Percentiles rank a stretch among this genome's conserved stretches.
These are phyloP conservation scores for Epicampocera succincta DNA, from an alignment of 2,888 invertebrate species.

Conservation along the genomic window DNA sequence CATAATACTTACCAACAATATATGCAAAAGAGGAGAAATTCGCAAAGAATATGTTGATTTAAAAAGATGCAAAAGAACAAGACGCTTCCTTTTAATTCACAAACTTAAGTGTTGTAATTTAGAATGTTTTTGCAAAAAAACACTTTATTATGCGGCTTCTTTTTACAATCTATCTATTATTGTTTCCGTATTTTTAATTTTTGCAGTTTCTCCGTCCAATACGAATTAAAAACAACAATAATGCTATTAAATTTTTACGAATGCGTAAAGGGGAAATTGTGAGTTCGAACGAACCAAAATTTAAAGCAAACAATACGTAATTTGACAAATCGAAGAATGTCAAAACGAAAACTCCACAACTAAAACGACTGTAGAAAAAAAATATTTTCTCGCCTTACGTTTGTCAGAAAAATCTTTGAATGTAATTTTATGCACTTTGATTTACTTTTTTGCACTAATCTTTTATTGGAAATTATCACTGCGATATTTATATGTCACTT, in stretches of 20 bases:
- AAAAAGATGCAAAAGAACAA: neutral
- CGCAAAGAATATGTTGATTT: constrained; percentile 1
- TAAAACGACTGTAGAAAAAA: constrained; percentile 57
- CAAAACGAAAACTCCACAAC: constrained; percentile 61
- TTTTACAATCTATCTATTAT: constrained; percentile 48
- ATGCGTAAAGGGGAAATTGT: constrained; percentile 58
- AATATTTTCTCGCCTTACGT: constrained; percentile 62
- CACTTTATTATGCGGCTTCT: constrained; percentile 38
- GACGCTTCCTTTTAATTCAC: constrained; percentile 22
- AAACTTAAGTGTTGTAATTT: constrained; percentile 17
- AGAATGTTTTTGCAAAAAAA: constrained; percentile 22
- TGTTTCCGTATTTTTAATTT: constrained; percentile 49
- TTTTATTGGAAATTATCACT: constrained; percentile 74
- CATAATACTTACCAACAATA: constrained; percentile 58
- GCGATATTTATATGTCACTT: constrained; percentile 73
- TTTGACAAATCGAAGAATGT: constrained; percentile 71
- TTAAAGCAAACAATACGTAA: constrained; percentile 59
- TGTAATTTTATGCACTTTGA: constrained; percentile 65
- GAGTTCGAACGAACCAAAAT: constrained; percentile 62
- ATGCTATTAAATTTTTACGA: constrained; percentile 26
- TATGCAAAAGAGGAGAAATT: constrained; percentile 26
- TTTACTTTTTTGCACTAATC: constrained; percentile 73
- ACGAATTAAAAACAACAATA: constrained; percentile 51
- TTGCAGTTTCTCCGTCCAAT: constrained; percentile 49
- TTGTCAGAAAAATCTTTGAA: constrained; percentile 70